phyloP scores from a whole-genome alignment of 2,888 invertebrate genomes.

The Osmoderma eremita region DNA sequence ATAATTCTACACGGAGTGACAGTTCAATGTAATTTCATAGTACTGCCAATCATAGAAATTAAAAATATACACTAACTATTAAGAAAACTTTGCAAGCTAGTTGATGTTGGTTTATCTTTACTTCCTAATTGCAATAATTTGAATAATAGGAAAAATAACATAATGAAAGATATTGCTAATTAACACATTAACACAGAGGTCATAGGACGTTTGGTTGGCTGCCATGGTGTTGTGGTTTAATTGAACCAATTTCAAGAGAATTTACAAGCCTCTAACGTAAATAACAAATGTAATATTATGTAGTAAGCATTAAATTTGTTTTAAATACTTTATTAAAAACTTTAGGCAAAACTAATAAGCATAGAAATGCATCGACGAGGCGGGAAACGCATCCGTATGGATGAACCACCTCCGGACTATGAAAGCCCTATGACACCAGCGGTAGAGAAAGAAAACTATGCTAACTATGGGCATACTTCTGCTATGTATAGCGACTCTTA shows the following conservation, averaged over 20 bases:
- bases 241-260: too few relatives aligned
- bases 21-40: neutral
- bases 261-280: too few relatives aligned
- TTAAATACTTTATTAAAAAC: neutral
- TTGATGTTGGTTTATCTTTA: too few relatives aligned
- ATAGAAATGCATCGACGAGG: slow-evolving; percentile 81
- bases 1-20: neutral
- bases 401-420: slow-evolving; percentile 89
- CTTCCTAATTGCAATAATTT: too few relatives aligned
- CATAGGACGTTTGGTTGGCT: too few relatives aligned
- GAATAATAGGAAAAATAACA: too few relatives aligned
- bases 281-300: too few relatives aligned
- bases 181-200: too few relatives aligned
- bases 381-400: slow-evolving; percentile 92
- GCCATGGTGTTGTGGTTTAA: too few relatives aligned
- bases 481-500: slow-evolving; percentile 52
- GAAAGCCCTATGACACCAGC: slow-evolving; percentile 74
- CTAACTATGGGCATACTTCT: slow-evolving; percentile 59
- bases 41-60: neutral
- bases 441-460: slow-evolving; percentile 65
- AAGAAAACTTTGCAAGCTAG: too few relatives aligned
- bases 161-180: too few relatives aligned
- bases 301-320: too few relatives aligned
- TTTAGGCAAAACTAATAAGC: neutral
- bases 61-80: slow-evolving; percentile 4